Percentiles rank a stretch among this genome's conserved stretches.
phyloP scores from a whole-genome alignment of 2,888 invertebrate species.

The Nomada hirtipes region DNA sequence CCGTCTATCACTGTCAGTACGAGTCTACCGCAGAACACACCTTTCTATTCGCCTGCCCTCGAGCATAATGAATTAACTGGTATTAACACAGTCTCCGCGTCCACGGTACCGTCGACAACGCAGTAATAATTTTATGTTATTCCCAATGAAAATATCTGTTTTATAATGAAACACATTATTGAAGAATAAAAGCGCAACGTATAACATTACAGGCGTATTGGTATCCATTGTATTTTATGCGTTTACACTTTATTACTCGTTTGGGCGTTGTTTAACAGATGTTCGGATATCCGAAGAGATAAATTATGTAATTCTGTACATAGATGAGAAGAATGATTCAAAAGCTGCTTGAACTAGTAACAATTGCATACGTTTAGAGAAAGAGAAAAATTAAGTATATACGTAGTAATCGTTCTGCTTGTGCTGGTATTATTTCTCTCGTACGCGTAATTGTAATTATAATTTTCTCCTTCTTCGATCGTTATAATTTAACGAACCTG shows the following conservation, averaged over 20 bases:
- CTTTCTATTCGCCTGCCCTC: constrained; percentile 76
- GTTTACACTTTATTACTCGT: constrained; percentile 55
- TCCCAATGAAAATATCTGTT: constrained; percentile 41
- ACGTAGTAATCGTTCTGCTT: constrained; percentile 6
- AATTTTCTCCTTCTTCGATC: constrained; percentile 14
- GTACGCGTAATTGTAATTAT: neutral
- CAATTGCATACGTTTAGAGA: constrained; percentile 39
- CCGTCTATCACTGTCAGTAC: constrained; percentile 92
- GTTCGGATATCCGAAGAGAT: constrained; percentile 2
- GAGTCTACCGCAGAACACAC: constrained; percentile 86
- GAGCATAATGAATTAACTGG: constrained; percentile 73
- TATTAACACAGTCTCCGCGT: constrained; percentile 57
- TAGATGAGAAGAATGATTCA: constrained; percentile 47
- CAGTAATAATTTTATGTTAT: constrained; percentile 68
- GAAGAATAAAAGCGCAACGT: constrained; percentile 35
- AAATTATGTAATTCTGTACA: constrained; percentile 64
- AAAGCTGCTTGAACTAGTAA: constrained; percentile 27
- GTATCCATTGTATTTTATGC: constrained; percentile 38
- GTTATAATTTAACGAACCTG: constrained; percentile 2
- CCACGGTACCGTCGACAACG: constrained; percentile 70
- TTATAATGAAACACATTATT: constrained; percentile 44
- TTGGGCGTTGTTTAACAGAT: constrained; percentile 28
- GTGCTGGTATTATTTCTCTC: neutral
- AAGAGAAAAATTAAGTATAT: constrained; percentile 22
- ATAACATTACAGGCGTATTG: constrained; percentile 29